A percentile compares a stretch with the other conserved stretches of the same genome.
Conservation (phyloP, 2,888 invertebrate species). For the Ophonus ardosiacus region DNA sequence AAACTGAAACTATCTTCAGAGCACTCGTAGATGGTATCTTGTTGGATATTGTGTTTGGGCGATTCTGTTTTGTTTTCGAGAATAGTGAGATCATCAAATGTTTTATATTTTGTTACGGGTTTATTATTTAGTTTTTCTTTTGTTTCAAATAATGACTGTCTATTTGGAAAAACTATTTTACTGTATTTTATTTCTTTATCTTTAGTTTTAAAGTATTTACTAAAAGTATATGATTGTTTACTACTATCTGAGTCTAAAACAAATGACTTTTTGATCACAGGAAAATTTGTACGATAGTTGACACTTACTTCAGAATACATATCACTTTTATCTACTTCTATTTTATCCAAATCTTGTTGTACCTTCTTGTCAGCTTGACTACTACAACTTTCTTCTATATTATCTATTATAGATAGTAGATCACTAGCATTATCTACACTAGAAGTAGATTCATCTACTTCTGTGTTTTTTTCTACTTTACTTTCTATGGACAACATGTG, state of each 20-base stretch:
- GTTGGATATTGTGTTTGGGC: conserved; percentile 67
- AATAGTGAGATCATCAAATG: conserved; percentile 58
- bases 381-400: conserved; percentile 70
- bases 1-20: conserved; percentile 73
- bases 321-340: conserved; percentile 65
- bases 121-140: conserved; percentile 57
- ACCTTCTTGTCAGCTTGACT: conserved; percentile 10
- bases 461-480: conserved; percentile 52
- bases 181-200: conserved; percentile 61
- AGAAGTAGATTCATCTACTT: conserved; percentile 51
- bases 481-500: conserved; percentile 71
- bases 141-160: conserved; percentile 40
- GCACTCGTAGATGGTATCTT: conserved; percentile 74
- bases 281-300: conserved; percentile 73
- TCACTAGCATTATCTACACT: conserved; percentile 68
- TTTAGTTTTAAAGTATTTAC: conserved; percentile 55
- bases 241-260: conserved; percentile 39
- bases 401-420: conserved; percentile 71
- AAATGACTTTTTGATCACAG: conserved; percentile 64
- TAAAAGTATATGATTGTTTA: conserved; percentile 54
- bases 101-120: conserved; percentile 59
- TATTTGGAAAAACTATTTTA: conserved; percentile 57
- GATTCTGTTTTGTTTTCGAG: conserved; percentile 7
- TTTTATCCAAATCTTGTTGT: conserved; percentile 66
- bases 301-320: conserved; percentile 70